phyloP scores from a whole-genome alignment of 35 echinoderm and acorn worm genomes.

The Apostichopus californicus region DNA sequence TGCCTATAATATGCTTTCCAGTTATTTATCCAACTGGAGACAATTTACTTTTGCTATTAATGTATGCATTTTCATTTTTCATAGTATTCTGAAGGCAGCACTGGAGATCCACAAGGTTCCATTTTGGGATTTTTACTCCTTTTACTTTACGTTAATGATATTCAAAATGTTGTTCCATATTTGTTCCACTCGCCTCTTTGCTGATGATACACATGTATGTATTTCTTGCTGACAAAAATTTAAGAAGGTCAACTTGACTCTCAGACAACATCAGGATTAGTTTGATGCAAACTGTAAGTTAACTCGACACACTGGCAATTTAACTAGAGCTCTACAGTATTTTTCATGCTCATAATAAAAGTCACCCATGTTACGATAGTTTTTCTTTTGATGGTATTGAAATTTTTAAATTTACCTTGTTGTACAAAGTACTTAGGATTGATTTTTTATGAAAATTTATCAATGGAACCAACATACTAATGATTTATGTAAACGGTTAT shows the following conservation, averaged over 20 bases:
- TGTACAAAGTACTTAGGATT: no score
- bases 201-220: not conserved
- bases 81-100: constrained; percentile 6
- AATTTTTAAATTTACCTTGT: no score
- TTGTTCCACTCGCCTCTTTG: constrained; percentile 8
- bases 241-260: not conserved
- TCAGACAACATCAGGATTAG: not conserved
- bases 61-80: not conserved
- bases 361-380: not conserved
- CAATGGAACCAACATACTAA: no score
- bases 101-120: not conserved
- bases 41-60: constrained; percentile 4
- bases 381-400: constrained; percentile 3
- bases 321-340: not conserved
- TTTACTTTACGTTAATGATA: not conserved
- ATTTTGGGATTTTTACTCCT: not conserved
- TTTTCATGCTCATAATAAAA: not conserved
- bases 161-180: not conserved
- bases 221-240: not conserved
- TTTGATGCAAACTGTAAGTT: not conserved
- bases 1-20: not conserved
- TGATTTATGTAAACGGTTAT: no score
- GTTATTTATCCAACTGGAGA: not conserved
- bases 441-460: no score
- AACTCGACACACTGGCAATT: not conserved